Evolutionary conservation across 1,140 invertebrate species (phyloP).

Genomic region (Aphidius ervi): DNA sequence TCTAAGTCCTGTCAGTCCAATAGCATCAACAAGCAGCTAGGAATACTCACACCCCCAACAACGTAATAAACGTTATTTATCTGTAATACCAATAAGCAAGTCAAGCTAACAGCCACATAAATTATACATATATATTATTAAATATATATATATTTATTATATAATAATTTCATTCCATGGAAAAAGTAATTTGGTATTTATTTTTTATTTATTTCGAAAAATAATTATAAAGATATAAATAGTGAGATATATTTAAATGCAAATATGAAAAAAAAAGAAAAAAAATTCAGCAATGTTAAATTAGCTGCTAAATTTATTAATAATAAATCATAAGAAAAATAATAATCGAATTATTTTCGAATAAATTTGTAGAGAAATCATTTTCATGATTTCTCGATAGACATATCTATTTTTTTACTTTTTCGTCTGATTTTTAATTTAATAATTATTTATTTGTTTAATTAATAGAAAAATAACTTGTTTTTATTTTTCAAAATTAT

Average conservation of each 20-base stretch:
- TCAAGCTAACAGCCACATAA: slow-evolving; percentile 50
- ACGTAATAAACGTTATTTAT: slow-evolving; percentile 49
- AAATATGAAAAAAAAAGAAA: too few relatives aligned
- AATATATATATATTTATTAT: neutral
- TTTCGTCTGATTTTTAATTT: slow-evolving; percentile 5
- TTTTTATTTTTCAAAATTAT: neutral
- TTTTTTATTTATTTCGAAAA: slow-evolving; percentile 5
- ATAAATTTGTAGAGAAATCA: slow-evolving; percentile 10
- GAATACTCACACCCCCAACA: slow-evolving; percentile 53
- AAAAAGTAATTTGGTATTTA: slow-evolving; percentile 18
- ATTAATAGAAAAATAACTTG: neutral
- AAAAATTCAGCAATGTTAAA: too few relatives aligned
- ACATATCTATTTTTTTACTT: slow-evolving; percentile 23
- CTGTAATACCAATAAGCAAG: slow-evolving; percentile 49
- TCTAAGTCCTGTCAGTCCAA: slow-evolving; percentile 75
- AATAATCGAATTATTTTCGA: too few relatives aligned
- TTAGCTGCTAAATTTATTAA: too few relatives aligned
- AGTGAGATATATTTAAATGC: neutral
- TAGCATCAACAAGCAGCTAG: slow-evolving; percentile 88
- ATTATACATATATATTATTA: slow-evolving; percentile 22
- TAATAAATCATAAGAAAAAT: too few relatives aligned
- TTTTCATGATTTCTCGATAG: slow-evolving; percentile 21
- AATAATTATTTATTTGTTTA: neutral
- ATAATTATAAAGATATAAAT: neutral
- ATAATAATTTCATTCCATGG: neutral